Evolutionary conservation across 2,797 vertebrate species (phyloP).

Genomic region (Tangara arthus): DNA sequence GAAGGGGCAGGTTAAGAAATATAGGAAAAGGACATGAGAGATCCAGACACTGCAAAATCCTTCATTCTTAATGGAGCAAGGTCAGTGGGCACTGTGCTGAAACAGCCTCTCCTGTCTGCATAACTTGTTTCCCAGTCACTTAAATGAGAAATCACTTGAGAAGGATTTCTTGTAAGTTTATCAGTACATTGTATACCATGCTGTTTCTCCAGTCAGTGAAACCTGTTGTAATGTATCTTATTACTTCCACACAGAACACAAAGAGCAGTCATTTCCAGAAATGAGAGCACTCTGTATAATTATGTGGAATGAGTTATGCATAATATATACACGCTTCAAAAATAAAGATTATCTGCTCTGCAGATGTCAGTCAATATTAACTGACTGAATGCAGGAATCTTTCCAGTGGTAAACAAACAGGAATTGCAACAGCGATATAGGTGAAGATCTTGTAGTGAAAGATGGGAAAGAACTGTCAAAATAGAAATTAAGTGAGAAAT

Average conservation of each 20-base stretch:
- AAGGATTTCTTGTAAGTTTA: constrained; percentile 12
- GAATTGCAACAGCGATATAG: neutral
- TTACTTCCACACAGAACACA: neutral
- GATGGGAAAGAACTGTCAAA: neutral
- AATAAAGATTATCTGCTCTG: constrained; percentile 5
- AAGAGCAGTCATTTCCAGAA: constrained; percentile 50
- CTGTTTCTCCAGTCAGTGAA: neutral
- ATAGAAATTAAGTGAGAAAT: neutral
- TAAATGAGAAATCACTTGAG: neutral
- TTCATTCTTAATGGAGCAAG: neutral
- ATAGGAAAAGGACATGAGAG: neutral
- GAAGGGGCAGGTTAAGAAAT: neutral
- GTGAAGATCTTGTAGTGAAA: neutral
- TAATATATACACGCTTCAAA: constrained; percentile 1
- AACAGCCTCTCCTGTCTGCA: neutral
- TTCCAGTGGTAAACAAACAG: neutral
- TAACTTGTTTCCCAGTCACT: neutral
- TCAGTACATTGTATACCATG: neutral
- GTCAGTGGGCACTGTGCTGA: neutral
- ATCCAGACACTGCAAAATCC: neutral
- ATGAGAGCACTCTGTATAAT: constrained; percentile 32
- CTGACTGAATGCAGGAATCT: neutral
- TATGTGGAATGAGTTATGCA: constrained; percentile 23
- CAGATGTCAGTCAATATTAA: neutral
- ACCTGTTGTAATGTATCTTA: neutral